Percentiles rank a stretch among this genome's conserved stretches.
phyloP scores from a whole-genome alignment of 2,888 invertebrate species.

The Cerastis rubricosa region DNA sequence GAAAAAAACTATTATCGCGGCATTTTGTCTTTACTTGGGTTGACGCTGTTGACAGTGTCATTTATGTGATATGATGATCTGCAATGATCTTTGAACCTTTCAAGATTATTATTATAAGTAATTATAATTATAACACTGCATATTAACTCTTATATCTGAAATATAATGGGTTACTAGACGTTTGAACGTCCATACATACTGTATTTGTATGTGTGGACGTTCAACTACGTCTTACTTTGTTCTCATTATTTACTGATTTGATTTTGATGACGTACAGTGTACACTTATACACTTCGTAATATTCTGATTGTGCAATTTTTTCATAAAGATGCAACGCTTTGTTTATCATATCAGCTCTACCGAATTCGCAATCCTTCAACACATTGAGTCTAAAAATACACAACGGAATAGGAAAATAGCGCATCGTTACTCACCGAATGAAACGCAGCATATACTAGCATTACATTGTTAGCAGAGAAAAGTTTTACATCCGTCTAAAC shows the following conservation, averaged over 20 bases:
- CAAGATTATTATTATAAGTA: background rate
- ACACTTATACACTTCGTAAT: background rate
- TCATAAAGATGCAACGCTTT: constrained; percentile 5
- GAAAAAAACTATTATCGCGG: background rate
- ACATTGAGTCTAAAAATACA: constrained; percentile 29
- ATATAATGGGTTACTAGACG: background rate
- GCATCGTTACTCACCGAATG: constrained; percentile 23
- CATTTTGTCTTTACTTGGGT: constrained; percentile 6
- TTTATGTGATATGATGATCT: background rate
- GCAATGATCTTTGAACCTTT: constrained; percentile 29
- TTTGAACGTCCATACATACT: too few species aligned
- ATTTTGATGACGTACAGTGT: background rate
- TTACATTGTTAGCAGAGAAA: constrained; percentile 56
- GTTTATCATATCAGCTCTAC: constrained; percentile 3
- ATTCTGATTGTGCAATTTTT: constrained; percentile 11
- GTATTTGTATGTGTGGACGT: too few species aligned
- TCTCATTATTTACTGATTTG: background rate
- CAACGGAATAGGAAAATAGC: constrained; percentile 20
- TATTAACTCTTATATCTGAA: background rate
- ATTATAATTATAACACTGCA: background rate
- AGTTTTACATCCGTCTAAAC: constrained; percentile 58
- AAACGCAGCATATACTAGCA: constrained; percentile 37
- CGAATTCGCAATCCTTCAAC: constrained; percentile 18
- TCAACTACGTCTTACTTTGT: background rate
- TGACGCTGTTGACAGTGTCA: background rate